Evolutionary conservation across 2,797 vertebrate genomes (phyloP).

Genomic region (Myripristis jacobus): DNA sequence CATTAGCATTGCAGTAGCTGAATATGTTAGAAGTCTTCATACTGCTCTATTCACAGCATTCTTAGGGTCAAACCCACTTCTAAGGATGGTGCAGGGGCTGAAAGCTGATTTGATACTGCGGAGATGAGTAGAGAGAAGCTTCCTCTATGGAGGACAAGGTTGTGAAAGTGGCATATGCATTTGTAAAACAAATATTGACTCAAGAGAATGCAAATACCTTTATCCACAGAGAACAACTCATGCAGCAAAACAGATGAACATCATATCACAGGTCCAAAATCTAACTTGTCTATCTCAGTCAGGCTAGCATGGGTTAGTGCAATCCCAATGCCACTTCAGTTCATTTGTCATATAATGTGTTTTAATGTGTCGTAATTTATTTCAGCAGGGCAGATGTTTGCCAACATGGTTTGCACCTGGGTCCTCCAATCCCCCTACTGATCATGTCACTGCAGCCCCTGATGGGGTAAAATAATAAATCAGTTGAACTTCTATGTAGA

Average conservation of each 20-base stretch:
- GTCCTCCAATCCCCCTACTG: background rate
- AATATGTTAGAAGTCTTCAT: background rate
- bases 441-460: background rate
- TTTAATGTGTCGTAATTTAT: no score
- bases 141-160: background rate
- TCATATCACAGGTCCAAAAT: background rate
- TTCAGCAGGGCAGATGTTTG: background rate
- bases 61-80: background rate
- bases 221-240: background rate
- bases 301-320: no score
- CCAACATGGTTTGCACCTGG: background rate
- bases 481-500: slow-evolving; percentile 36
- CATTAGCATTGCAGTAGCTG: background rate
- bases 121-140: background rate
- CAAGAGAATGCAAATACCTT: background rate
- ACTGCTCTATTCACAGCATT: background rate
- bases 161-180: background rate
- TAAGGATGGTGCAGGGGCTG: background rate
- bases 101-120: background rate
- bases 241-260: background rate
- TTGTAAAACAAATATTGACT: no score
- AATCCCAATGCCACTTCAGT: no score
- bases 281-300: no score
- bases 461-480: slow-evolving; percentile 33
- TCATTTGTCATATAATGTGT: no score